Conservation (phyloP, 2,113 vertebrate genomes). For the mouse (Mus musculus) region DNA sequence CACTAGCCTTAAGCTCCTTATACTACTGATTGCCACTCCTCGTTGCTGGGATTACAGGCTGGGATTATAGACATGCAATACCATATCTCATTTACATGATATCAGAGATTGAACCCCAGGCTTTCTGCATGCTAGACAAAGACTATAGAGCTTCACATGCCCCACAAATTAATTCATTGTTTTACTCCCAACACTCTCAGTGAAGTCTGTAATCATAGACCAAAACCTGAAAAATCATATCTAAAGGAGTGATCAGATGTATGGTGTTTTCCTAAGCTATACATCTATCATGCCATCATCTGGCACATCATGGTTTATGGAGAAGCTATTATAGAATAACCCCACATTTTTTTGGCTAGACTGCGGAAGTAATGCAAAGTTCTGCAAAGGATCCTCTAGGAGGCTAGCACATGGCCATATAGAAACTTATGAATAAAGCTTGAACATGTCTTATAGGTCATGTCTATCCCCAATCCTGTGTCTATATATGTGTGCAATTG, state of each 20-base stretch:
- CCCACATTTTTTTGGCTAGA: no score
- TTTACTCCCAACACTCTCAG: not conserved
- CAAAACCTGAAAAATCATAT: not conserved
- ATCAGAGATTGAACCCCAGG: not conserved
- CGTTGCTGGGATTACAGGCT: no score
- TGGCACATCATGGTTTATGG: accelerated
- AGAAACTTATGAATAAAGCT: accelerated
- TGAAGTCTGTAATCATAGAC: not conserved
- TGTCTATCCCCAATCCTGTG: accelerated
- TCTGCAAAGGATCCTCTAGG: no score
- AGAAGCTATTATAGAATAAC: accelerated
- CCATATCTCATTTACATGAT: not conserved
- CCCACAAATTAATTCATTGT: not conserved
- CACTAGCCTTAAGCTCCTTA: not conserved
- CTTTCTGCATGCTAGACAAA: not conserved
- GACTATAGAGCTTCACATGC: not conserved
- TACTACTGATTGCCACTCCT: not conserved
- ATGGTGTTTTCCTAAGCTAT: no score
- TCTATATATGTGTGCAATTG: not conserved
- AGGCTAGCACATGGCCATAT: accelerated
- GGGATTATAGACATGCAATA: not conserved
- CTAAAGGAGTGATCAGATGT: accelerated
- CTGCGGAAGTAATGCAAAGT: accelerated
- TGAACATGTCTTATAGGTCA: accelerated
- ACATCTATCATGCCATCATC: no score